These are phyloP conservation scores for Axinella damicornis DNA, from an alignment of 37 sponge, comb jelly and placozoan genomes.

Conservation along the genomic window DNA sequence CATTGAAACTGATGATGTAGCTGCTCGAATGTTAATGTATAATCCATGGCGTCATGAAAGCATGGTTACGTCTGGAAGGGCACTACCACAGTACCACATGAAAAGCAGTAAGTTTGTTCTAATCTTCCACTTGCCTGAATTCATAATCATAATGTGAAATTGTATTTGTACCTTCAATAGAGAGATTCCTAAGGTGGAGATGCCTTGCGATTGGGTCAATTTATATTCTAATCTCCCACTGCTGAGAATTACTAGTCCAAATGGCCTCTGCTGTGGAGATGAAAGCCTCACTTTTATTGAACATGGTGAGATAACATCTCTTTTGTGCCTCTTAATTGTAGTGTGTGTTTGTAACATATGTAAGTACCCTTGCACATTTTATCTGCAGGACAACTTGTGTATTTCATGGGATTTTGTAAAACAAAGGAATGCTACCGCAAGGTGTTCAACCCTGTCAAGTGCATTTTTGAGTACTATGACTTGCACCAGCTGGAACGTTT, in stretches of 20 bases:
- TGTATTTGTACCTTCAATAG: background rate
- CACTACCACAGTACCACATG: background rate
- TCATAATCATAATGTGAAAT: too few species aligned
- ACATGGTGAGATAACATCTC: background rate
- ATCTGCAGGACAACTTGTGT: slow-evolving; percentile 20
- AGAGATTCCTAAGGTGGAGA: background rate
- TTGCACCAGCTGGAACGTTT: background rate
- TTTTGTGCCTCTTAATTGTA: too few species aligned
- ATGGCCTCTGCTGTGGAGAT: slow-evolving; percentile 18
- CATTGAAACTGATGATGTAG: background rate
- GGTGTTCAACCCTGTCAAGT: background rate
- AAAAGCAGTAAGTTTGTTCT: background rate
- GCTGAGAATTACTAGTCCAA: background rate
- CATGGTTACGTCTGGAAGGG: background rate
- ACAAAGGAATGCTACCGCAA: background rate
- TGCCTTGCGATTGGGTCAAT: background rate
- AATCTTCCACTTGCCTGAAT: too few species aligned
- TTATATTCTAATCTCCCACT: background rate
- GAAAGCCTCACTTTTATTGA: slow-evolving; percentile 14
- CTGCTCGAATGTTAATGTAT: slow-evolving; percentile 4
- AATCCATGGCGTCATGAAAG: slow-evolving; percentile 12
- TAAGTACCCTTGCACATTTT: background rate
- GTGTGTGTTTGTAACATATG: background rate
- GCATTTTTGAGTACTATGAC: background rate
- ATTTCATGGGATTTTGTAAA: slow-evolving; percentile 18